Evolutionary conservation across 1,140 invertebrate species (phyloP).

Genomic region (Drosophila sechellia): DNA sequence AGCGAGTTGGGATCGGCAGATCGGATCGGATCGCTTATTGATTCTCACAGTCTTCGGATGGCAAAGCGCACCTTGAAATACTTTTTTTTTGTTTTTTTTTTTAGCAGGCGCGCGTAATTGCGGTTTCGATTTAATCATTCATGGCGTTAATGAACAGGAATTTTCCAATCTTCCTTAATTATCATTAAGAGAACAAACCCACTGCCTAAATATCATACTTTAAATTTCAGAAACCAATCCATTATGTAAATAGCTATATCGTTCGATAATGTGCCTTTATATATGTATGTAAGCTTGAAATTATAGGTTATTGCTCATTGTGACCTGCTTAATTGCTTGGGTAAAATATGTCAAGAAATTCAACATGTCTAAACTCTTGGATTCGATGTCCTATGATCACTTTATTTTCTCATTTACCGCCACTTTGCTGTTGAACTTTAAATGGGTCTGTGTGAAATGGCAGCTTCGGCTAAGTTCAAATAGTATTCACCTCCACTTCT

Average conservation of each 20-base stretch:
- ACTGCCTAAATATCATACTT: background rate
- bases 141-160: background rate
- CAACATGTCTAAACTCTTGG: background rate
- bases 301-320: too few relatives aligned
- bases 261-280: too few relatives aligned
- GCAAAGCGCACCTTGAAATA: conserved; percentile 12
- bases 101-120: conserved; percentile 3
- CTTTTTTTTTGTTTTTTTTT: conserved; percentile 8
- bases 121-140: conserved; percentile 2
- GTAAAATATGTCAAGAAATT: background rate
- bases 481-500: conserved; percentile 23
- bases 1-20: conserved; percentile 8
- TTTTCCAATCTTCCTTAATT: conserved; percentile 8
- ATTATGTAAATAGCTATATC: too few relatives aligned
- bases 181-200: background rate
- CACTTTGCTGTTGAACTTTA: conserved; percentile 15
- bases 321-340: background rate
- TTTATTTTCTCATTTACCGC: conserved; percentile 10
- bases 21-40: conserved; percentile 2
- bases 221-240: too few relatives aligned
- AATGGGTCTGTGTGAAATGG: conserved; percentile 5
- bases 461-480: conserved; percentile 41
- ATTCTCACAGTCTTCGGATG: conserved; percentile 16
- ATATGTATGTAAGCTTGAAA: too few relatives aligned
- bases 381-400: background rate